These are phyloP conservation scores for Pilophorus perplexus DNA, from an alignment of 2,888 invertebrate species.

Conservation along the genomic window DNA sequence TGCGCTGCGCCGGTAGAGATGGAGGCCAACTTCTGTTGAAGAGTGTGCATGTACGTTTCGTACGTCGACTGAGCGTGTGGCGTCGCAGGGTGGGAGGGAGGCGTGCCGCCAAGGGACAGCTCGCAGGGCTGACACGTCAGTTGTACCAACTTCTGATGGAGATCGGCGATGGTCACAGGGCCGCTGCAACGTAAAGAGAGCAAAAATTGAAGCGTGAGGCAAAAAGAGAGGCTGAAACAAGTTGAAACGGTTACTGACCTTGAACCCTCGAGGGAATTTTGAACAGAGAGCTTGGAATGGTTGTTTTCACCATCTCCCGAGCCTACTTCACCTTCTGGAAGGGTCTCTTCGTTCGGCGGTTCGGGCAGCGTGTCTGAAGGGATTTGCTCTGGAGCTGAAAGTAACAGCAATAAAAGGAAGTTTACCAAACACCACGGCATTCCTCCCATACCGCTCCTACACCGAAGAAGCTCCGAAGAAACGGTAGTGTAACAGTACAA, in stretches of 20 bases:
- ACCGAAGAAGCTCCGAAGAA: too few species aligned
- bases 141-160: conserved; percentile 60
- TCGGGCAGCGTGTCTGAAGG: too few species aligned
- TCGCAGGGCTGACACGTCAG: conserved; percentile 57
- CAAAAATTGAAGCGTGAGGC: too few species aligned
- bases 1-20: conserved; percentile 51
- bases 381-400: too few species aligned
- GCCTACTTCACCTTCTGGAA: not conserved
- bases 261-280: conserved; percentile 49
- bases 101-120: conserved; percentile 52
- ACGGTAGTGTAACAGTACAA: too few species aligned
- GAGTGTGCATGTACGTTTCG: conserved; percentile 65
- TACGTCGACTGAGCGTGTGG: conserved; percentile 66
- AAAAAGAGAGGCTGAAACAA: too few species aligned
- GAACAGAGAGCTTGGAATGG: conserved; percentile 49
- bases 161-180: conserved; percentile 57
- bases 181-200: conserved; percentile 50
- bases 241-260: too few species aligned
- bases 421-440: too few species aligned
- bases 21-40: conserved; percentile 67
- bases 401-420: too few species aligned
- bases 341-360: not conserved
- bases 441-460: too few species aligned
- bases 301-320: conserved; percentile 39
- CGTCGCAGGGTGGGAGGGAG: conserved; percentile 61